Percentiles rank a stretch among this genome's conserved stretches.
Evolutionary conservation across 2,113 vertebrate species (phyloP).

Genomic region (Anas platyrhynchos): DNA sequence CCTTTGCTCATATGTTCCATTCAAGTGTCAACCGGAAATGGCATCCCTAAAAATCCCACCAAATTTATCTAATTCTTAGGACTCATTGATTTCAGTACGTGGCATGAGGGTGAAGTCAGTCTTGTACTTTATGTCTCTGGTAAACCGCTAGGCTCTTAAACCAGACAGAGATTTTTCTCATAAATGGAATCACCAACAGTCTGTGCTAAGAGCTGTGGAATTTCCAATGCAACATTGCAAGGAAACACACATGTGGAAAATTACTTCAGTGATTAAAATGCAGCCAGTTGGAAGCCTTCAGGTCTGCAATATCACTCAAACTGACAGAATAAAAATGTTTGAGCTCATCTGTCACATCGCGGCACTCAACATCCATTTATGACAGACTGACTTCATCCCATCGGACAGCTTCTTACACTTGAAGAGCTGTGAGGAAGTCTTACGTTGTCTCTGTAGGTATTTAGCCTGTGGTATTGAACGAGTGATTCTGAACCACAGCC

Average conservation of each 20-base stretch:
- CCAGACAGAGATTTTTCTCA: not conserved
- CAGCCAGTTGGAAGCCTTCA: not conserved
- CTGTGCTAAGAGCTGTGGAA: not conserved
- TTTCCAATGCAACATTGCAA: not conserved
- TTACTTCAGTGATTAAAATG: slow-evolving; percentile 30
- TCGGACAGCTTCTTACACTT: not conserved
- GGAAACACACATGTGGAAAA: not conserved
- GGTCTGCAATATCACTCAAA: slow-evolving; percentile 27
- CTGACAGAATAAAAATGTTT: slow-evolving; percentile 66
- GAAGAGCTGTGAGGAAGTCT: not conserved
- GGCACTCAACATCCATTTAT: slow-evolving; percentile 16
- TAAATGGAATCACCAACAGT: not conserved
- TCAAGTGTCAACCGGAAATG: not conserved
- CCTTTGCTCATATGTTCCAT: not conserved
- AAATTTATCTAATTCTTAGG: not conserved
- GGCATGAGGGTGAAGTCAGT: not conserved
- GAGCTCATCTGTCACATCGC: slow-evolving; percentile 66
- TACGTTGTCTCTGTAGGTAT: not conserved
- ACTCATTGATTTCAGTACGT: not conserved
- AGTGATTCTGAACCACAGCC: not conserved
- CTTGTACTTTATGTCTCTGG: not conserved
- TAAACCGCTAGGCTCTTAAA: not conserved
- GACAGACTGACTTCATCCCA: slow-evolving; percentile 40
- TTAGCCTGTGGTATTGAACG: not conserved
- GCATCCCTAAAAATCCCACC: not conserved